Evolutionary conservation across 2,888 invertebrate genomes (phyloP).

Genomic region (Aphrophora alni): DNA sequence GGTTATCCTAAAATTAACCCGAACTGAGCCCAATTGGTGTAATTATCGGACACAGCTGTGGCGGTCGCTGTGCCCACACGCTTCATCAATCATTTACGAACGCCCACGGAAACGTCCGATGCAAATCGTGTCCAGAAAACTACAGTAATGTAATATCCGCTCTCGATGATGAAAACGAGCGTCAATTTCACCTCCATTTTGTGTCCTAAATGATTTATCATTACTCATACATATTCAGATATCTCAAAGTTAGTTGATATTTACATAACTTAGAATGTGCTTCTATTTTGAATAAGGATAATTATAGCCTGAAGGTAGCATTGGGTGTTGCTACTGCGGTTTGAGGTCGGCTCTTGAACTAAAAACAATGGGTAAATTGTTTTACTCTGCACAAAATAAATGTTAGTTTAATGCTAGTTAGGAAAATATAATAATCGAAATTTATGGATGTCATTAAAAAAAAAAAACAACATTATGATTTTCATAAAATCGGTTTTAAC

Average conservation of each 20-base stretch:
- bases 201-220: background rate
- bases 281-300: background rate
- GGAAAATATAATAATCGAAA: no score
- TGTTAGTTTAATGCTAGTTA: no score
- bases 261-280: background rate
- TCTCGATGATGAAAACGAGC: background rate
- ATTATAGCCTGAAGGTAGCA: background rate
- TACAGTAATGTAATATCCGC: background rate
- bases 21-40: background rate
- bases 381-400: no score
- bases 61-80: background rate
- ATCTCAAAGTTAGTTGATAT: background rate
- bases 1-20: background rate
- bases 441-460: no score
- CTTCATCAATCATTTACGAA: background rate
- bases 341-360: no score
- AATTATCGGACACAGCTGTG: background rate
- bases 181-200: background rate
- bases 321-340: background rate
- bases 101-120: conserved; percentile 6
- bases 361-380: no score
- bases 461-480: no score
- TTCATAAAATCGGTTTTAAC: no score
- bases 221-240: background rate
- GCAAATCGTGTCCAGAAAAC: background rate